These are phyloP conservation scores for Drosophila lacteicornis DNA, from an alignment of 1,140 invertebrate species.

Conservation along the genomic window DNA sequence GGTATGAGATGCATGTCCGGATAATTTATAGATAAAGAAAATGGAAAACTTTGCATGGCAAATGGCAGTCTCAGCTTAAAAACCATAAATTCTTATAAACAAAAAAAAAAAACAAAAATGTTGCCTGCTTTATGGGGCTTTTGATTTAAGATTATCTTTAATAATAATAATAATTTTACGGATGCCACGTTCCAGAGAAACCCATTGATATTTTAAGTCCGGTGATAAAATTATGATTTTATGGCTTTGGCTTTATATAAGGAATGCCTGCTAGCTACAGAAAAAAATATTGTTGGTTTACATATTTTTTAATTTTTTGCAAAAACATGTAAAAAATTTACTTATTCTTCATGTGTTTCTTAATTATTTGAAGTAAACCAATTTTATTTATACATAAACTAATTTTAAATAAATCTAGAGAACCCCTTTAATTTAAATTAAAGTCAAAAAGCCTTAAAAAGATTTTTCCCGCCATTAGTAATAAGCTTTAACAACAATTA, in stretches of 20 bases:
- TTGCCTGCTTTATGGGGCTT: conserved; percentile 30
- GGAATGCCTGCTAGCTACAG: background rate
- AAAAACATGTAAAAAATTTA: too few species aligned
- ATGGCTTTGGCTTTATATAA: background rate
- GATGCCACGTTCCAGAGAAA: background rate
- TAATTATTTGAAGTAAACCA: too few species aligned
- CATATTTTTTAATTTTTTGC: too few species aligned
- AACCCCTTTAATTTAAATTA: background rate
- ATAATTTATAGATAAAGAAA: conserved; percentile 75
- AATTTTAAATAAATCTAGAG: background rate
- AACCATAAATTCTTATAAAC: conserved; percentile 37
- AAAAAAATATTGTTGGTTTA: background rate
- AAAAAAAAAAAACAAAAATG: conserved; percentile 30
- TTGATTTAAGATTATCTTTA: conserved; percentile 28
- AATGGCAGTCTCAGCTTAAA: conserved; percentile 27
- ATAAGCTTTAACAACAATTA: too few species aligned
- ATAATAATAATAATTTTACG: conserved; percentile 15
- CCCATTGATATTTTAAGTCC: conserved; percentile 3
- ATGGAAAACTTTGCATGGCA: conserved; percentile 50
- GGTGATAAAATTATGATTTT: conserved; percentile 7
- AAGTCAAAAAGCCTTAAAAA: too few species aligned
- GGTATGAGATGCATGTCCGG: conserved; percentile 56
- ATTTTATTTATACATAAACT: background rate
- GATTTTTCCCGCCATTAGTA: background rate
- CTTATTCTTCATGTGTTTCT: too few species aligned